phyloP scores from a whole-genome alignment of 1,140 invertebrate genomes.

The Drosophila takahashii region DNA sequence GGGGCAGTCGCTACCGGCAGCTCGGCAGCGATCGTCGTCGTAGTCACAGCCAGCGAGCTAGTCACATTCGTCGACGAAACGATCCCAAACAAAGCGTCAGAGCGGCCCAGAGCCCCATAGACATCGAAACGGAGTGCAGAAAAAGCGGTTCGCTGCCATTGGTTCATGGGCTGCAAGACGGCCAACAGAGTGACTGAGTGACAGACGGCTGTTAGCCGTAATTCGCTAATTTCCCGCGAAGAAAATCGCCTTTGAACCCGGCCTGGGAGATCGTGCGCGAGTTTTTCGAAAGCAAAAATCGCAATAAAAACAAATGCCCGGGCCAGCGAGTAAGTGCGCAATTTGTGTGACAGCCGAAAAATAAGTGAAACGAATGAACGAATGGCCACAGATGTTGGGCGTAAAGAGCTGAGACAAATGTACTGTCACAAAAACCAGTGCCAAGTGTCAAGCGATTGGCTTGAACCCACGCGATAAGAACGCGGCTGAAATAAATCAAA shows the following conservation, averaged over 20 bases:
- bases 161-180: conserved; percentile 27
- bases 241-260: conserved; percentile 47
- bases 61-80: conserved; percentile 46
- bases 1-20: conserved; percentile 44
- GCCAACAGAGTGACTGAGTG: conserved; percentile 3
- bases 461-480: conserved; percentile 33
- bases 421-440: conserved; percentile 8
- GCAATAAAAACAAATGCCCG: conserved; percentile 33
- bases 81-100: conserved; percentile 67
- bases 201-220: conserved; percentile 23
- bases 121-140: conserved; percentile 56
- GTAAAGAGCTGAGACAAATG: conserved; percentile 23
- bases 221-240: conserved; percentile 20
- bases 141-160: conserved; percentile 51
- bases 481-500: not conserved
- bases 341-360: conserved; percentile 52
- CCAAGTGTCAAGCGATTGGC: conserved; percentile 35
- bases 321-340: conserved; percentile 48
- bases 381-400: conserved; percentile 26
- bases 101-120: conserved; percentile 60
- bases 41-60: conserved; percentile 27
- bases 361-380: conserved; percentile 2
- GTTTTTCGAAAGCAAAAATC: conserved; percentile 60
- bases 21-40: conserved; percentile 51
- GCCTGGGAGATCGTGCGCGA: conserved; percentile 21